phyloP scores from a whole-genome alignment of 2,797 vertebrate genomes.

The Tenualosa thibaudeaui region DNA sequence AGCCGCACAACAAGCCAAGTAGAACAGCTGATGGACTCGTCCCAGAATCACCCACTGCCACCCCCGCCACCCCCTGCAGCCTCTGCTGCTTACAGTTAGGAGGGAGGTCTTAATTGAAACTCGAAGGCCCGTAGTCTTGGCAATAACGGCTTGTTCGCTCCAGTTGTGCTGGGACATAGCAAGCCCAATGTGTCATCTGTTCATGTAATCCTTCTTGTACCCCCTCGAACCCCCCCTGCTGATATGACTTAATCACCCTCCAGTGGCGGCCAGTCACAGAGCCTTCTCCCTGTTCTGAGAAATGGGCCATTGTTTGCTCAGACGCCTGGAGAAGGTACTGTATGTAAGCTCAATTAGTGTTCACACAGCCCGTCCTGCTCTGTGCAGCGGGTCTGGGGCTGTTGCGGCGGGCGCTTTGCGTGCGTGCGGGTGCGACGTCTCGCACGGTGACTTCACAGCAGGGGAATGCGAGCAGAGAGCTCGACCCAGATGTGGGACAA shows the following conservation, averaged over 20 bases:
- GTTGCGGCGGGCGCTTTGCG: not conserved
- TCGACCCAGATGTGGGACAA: conserved; percentile 46
- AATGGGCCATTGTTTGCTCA: conserved; percentile 36
- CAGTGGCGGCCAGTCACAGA: conserved; percentile 21
- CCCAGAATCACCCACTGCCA: not conserved
- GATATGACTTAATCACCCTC: conserved; percentile 47
- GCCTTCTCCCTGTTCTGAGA: conserved; percentile 21
- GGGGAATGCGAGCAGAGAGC: conserved; percentile 36
- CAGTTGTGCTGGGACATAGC: conserved; percentile 9
- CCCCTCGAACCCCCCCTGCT: not conserved
- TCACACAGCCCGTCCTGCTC: not conserved
- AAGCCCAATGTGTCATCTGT: conserved; percentile 18
- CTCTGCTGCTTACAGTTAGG: not conserved
- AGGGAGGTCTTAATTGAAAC: conserved; percentile 27
- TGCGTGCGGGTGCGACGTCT: not conserved
- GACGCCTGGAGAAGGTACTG: conserved; percentile 40
- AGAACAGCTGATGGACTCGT: not conserved
- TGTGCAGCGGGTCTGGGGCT: not conserved
- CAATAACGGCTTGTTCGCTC: conserved; percentile 5
- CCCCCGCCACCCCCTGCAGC: not conserved
- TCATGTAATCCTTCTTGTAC: conserved; percentile 31
- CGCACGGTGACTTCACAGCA: conserved; percentile 52
- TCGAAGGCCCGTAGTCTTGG: conserved; percentile 9
- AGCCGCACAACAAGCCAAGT: conserved; percentile 29
- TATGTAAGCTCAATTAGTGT: conserved; percentile 57